Conservation (phyloP, 2,888 invertebrate species). For the Cecidostiba fungosa region DNA sequence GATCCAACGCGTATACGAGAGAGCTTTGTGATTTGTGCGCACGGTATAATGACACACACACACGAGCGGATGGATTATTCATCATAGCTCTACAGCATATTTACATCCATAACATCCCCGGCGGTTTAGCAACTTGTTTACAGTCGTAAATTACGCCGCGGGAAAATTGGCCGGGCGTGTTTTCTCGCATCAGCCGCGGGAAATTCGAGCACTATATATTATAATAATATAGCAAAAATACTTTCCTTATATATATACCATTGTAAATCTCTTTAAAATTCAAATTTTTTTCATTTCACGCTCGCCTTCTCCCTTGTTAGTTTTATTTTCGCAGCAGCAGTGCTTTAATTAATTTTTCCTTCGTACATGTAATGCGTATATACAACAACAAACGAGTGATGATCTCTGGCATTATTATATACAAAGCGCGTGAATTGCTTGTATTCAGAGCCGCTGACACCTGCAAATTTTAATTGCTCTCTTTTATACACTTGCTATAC, state of each 20-base stretch:
- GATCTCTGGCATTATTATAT: not conserved
- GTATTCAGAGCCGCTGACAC: too few relatives aligned
- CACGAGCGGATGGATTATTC: not conserved
- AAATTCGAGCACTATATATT: not conserved
- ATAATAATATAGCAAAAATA: too few relatives aligned
- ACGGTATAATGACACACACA: not conserved
- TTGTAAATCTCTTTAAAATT: slow-evolving; percentile 7
- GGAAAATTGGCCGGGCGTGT: not conserved
- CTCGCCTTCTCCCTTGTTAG: slow-evolving; percentile 3
- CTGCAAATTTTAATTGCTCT: too few relatives aligned
- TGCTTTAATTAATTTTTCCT: slow-evolving; percentile 27
- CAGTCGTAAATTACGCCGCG: slow-evolving; percentile 3
- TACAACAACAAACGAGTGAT: too few relatives aligned
- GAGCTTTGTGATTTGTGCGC: not conserved
- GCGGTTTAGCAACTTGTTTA: slow-evolving; percentile 9
- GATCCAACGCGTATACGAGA: not conserved
- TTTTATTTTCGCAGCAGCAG: not conserved
- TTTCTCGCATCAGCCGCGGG: not conserved
- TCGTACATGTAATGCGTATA: not conserved
- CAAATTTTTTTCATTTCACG: slow-evolving; percentile 30
- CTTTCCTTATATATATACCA: not conserved
- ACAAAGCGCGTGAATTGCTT: not conserved
- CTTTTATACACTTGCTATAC: too few relatives aligned
- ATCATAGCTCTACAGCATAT: not conserved
- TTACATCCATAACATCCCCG: not conserved